phyloP scores from a whole-genome alignment of 2,113 vertebrate genomes.

The Cephalopterus ornatus region DNA sequence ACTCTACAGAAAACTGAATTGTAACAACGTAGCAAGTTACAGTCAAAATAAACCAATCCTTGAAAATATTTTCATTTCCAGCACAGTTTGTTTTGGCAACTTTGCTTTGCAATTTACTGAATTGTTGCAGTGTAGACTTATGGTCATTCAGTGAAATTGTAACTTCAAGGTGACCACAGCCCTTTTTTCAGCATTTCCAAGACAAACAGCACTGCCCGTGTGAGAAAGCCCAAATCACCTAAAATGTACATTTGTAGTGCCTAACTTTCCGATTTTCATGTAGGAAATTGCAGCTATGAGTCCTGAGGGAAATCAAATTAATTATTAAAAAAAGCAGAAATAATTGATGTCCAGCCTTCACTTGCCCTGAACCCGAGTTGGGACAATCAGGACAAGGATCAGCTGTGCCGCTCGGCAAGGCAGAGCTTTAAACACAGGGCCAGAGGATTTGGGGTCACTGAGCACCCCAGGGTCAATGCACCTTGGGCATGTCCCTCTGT shows the following conservation, averaged over 20 bases:
- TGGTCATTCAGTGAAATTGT: accelerated
- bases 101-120: too few species aligned
- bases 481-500: accelerated
- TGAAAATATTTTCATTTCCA: neutral
- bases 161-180: neutral
- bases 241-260: accelerated
- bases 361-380: neutral
- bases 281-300: too few species aligned
- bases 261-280: neutral
- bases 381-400: neutral
- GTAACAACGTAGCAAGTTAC: too few species aligned
- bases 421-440: neutral
- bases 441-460: neutral
- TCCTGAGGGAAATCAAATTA: too few species aligned
- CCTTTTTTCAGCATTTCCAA: neutral
- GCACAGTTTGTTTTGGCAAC: neutral
- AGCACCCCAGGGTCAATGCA: neutral
- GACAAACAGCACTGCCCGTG: accelerated
- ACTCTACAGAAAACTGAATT: neutral
- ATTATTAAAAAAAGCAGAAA: too few species aligned
- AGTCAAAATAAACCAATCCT: neutral
- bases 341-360: too few species aligned
- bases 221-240: neutral
- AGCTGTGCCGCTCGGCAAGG: neutral
- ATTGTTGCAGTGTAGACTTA: accelerated